Evolutionary conservation across 2,888 invertebrate species (phyloP).

Genomic region (Mallateleia sp.): DNA sequence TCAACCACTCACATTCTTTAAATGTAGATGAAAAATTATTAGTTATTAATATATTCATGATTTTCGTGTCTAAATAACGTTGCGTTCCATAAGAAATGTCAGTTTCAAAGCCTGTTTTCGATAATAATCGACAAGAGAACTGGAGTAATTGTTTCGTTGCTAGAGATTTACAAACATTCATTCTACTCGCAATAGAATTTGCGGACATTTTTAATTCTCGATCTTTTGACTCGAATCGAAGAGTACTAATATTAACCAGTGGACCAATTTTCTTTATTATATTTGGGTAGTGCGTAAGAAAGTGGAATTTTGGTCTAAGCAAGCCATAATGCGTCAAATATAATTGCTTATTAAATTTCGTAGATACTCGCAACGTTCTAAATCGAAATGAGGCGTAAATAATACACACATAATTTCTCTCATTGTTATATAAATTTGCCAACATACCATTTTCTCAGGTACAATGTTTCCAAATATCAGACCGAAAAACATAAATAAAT

Average conservation of each 20-base stretch:
- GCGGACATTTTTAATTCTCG: constrained; percentile 19
- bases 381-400: background rate
- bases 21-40: background rate
- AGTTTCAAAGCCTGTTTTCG: no score
- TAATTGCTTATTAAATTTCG: background rate
- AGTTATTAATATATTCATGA: background rate
- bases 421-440: constrained; percentile 66
- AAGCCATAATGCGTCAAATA: constrained; percentile 22
- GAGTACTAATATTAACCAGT: constrained; percentile 5
- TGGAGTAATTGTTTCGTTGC: no score
- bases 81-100: no score
- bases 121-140: no score
- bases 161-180: background rate
- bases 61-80: no score
- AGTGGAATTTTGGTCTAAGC: constrained; percentile 37
- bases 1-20: constrained; percentile 8
- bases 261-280: constrained; percentile 12
- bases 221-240: constrained; percentile 22
- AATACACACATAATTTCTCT: constrained; percentile 16
- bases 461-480: constrained; percentile 15
- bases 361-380: constrained; percentile 19
- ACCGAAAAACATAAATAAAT: constrained; percentile 54
- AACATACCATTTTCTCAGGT: constrained; percentile 50
- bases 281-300: constrained; percentile 12
- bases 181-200: constrained; percentile 2